Evolutionary conservation across 1,140 invertebrate genomes (phyloP), one percentile per base, ranked within the genome.

Genomic region (Heterodera schachtii): DNA sequence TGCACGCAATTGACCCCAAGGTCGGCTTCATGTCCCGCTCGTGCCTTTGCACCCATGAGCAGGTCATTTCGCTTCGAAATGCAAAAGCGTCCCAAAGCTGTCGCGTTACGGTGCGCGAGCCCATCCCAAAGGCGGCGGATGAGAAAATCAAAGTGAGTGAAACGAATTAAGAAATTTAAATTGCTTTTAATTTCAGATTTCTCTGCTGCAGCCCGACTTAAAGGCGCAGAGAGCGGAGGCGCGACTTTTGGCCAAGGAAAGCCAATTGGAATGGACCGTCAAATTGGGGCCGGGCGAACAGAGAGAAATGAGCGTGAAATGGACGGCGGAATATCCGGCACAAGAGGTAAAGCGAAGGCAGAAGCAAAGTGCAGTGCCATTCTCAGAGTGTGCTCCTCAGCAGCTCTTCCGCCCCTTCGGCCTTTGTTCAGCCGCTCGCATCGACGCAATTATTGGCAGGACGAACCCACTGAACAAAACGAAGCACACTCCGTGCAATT

Each of bases 81-180:
- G 89, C 87, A 49, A 85, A 88, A 44, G 87, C 84, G 21, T 83
- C 85, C 19, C 85, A 90, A 43, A n/a, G 73, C 8, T 86, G 91
- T 71, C 83, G 87, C 6, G 77, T 92, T 7, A 82, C 86, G 5
- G 64, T 91, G 2, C 82, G 76, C 31, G 90, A 91, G 71, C 90
- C 90, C 9, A 80, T 91, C 57, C 91, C 91, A 1, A 86, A 87
- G 9, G 86, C 87, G 67, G 84, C 84, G 43, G 91, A 91, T 73
- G 91, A 91, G 13, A 91, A 91, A 84, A 90, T 91, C 73, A 91
- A 90, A 86, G 91, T 91, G 31, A 78, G 43, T 41, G 21, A 67
- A 69, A 9, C 11, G 7, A 44, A 44, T 43, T n/a, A 21, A 7
- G 7, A 75, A 31, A 31, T 31, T 64, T 21, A 57, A 21, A 19